Percentiles rank a stretch among this genome's conserved stretches.
Conservation (phyloP, 2,797 vertebrate species). For the Gambusia yucatana region DNA sequence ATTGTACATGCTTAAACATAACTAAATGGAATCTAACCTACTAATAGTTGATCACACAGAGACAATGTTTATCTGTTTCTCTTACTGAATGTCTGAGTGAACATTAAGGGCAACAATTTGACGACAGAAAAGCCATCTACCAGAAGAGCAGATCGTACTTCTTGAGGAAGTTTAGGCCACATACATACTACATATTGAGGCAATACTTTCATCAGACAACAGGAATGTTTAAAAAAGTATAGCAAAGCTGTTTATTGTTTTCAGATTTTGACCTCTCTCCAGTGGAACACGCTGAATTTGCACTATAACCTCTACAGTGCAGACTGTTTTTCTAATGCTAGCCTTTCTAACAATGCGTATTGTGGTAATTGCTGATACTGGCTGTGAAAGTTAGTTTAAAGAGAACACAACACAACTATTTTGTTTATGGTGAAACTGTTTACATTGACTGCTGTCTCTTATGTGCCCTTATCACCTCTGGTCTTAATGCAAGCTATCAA, state of each 20-base stretch:
- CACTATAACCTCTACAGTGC: background rate
- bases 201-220: background rate
- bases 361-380: background rate
- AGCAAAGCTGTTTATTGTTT: background rate
- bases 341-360: background rate
- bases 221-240: background rate
- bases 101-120: background rate
- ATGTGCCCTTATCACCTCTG: background rate
- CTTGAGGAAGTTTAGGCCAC: background rate
- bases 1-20: background rate
- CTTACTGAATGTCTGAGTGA: background rate
- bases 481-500: background rate
- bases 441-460: background rate
- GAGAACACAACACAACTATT: background rate
- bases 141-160: background rate
- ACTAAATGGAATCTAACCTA: background rate
- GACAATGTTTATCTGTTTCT: background rate
- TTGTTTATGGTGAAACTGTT: background rate
- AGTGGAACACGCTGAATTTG: background rate
- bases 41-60: background rate
- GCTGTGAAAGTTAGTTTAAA: background rate
- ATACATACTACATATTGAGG: background rate
- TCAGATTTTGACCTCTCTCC: background rate
- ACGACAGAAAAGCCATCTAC: background rate
- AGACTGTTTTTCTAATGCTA: background rate